Evolutionary conservation across 92 coral and sea anemone genomes (phyloP).

Genomic region (Diadumene lineata): DNA sequence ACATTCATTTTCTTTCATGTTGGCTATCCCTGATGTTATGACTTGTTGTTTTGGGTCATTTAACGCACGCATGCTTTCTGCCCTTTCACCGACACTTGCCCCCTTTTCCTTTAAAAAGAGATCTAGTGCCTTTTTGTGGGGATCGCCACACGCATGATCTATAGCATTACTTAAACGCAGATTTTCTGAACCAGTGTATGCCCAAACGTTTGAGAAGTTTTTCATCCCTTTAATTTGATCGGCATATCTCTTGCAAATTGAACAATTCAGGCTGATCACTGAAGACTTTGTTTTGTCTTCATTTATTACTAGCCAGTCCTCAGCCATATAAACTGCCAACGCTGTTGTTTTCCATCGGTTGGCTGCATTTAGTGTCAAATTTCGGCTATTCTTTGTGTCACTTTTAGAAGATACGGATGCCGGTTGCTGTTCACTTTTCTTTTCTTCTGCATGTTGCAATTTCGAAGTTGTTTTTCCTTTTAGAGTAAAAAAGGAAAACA

Average conservation of each 20-base stretch:
- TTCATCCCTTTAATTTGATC: constrained; percentile 66
- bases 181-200: constrained; percentile 66
- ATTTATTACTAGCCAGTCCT: constrained; percentile 66
- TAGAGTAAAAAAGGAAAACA: constrained; percentile 48
- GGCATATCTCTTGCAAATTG: constrained; percentile 62
- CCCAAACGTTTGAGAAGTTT: constrained; percentile 71
- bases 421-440: constrained; percentile 7
- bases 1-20: constrained; percentile 43
- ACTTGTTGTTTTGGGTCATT: constrained; percentile 44
- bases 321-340: constrained; percentile 49
- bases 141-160: constrained; percentile 72
- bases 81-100: constrained; percentile 57
- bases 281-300: constrained; percentile 40
- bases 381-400: constrained; percentile 51
- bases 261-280: constrained; percentile 63
- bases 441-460: too few species aligned
- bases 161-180: constrained; percentile 65
- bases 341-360: constrained; percentile 57
- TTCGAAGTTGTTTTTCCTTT: constrained; percentile 37
- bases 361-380: constrained; percentile 43
- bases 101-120: constrained; percentile 43
- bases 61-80: constrained; percentile 36
- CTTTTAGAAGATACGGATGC: not conserved
- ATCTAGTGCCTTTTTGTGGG: constrained; percentile 70
- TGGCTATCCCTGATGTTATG: constrained; percentile 50